phyloP scores from a whole-genome alignment of 2,888 invertebrate genomes.

The Leptinotarsa rubiginosa region DNA sequence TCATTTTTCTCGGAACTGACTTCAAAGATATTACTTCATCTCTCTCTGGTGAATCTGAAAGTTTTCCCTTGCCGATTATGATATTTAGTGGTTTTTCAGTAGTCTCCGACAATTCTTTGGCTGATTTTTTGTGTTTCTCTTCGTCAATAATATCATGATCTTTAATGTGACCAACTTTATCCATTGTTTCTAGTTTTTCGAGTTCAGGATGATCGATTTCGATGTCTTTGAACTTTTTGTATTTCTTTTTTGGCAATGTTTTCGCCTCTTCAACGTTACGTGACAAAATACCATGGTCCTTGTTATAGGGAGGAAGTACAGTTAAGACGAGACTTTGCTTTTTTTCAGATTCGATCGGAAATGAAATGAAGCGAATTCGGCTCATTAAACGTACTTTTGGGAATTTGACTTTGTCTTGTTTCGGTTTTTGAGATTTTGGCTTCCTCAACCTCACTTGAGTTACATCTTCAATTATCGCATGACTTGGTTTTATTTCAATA shows the following conservation, averaged over 20 bases:
- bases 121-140: conserved; percentile 41
- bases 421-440: conserved; percentile 48
- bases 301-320: conserved; percentile 56
- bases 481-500: conserved; percentile 51
- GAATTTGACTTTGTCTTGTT: conserved; percentile 57
- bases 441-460: conserved; percentile 74
- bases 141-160: conserved; percentile 50
- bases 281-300: conserved; percentile 65
- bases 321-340: conserved; percentile 59
- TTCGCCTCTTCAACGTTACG: conserved; percentile 67
- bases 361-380: conserved; percentile 71
- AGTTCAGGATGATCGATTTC: conserved; percentile 63
- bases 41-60: conserved; percentile 59
- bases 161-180: conserved; percentile 64
- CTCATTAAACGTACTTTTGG: conserved; percentile 79
- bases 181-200: conserved; percentile 66
- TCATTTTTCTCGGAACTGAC: conserved; percentile 61
- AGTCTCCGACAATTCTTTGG: conserved; percentile 45
- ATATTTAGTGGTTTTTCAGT: conserved; percentile 50
- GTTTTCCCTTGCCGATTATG: conserved; percentile 61
- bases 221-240: conserved; percentile 61
- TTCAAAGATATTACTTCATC: conserved; percentile 59
- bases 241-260: conserved; percentile 56
- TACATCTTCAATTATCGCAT: conserved; percentile 53
- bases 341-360: conserved; percentile 60